Evolutionary conservation across 2,888 invertebrate genomes (phyloP), one percentile per base, ranked within the genome.

Genomic region (Aradus depressus): DNA sequence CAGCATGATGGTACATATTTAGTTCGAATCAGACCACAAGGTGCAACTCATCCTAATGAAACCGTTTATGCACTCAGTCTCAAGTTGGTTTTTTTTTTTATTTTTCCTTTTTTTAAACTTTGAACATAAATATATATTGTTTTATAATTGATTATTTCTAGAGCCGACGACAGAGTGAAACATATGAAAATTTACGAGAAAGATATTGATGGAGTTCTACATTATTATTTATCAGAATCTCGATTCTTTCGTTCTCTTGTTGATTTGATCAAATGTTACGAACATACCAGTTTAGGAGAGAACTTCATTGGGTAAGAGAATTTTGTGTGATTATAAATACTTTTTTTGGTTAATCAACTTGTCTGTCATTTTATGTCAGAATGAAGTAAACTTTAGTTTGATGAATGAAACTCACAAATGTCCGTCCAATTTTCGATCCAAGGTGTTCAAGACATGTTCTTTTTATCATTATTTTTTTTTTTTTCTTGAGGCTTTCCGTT

Each of bases 261-360:
- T 60, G 92, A 95, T 67, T 75, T 97, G 58, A 83, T 97, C 60
- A 83, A 85, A 57, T 92, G 89, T 71, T 97, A 96, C 70, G 89
- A 93, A 69, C 79, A 83, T 61, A 84, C 85, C 63, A 91, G 89
- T 65, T 74, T 97, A 57, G 80, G 83, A 1, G 93, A 95, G 71
- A 95, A 92, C 70, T 97, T 97, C 68, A 84, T 84, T 44, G 82
- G 83, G 84, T 84, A 68, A 69, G 68, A 31, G 4, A 10, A 6
- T 28, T 39, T 10, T n/a, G 12, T 44, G 2, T 26, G 3, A 28
- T 43, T 43, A 14, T 3, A 2, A 2, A 6, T 43, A 26, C 4
- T 14, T 4, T 4, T 14, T 16, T 10, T 28, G 2, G 2, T 43
- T 26, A n/a, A 14, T n/a, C n/a, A n/a, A n/a, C n/a, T n/a, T n/a